Conservation (phyloP, 2,797 vertebrate genomes). For the Stomatorhinus walkeri region DNA sequence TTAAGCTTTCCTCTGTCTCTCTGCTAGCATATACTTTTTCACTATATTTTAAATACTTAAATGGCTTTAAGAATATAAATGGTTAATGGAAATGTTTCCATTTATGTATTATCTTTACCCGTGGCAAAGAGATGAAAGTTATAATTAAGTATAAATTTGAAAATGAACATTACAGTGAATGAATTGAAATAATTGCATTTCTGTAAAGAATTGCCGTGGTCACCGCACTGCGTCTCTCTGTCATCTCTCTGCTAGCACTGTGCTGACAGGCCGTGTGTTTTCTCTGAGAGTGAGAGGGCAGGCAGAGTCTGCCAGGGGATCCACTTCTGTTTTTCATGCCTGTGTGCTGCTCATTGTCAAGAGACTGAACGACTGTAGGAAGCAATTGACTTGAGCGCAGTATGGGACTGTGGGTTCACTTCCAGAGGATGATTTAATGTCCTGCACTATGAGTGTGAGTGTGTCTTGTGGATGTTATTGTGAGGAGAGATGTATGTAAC, state of each 20-base stretch:
- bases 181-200: neutral
- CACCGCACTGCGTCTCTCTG: neutral
- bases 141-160: neutral
- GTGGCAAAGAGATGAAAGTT: neutral
- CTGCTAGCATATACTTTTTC: neutral
- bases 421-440: neutral
- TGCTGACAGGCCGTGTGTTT: neutral
- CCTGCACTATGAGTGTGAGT: neutral
- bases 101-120: neutral
- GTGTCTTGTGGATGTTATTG: constrained; percentile 12
- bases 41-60: neutral
- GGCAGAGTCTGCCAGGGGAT: neutral
- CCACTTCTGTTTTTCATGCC: constrained; percentile 7
- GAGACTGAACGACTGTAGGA: constrained; percentile 27
- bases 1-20: neutral
- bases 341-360: constrained; percentile 32
- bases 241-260: neutral
- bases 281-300: neutral
- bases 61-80: neutral
- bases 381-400: constrained; percentile 26
- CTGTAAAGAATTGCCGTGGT: neutral
- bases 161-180: neutral
- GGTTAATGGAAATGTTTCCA: neutral
- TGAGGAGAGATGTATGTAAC: neutral
- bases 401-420: constrained; percentile 27